phyloP scores from a whole-genome alignment of 2,113 vertebrate species.

The Gracilinanus agilis region DNA sequence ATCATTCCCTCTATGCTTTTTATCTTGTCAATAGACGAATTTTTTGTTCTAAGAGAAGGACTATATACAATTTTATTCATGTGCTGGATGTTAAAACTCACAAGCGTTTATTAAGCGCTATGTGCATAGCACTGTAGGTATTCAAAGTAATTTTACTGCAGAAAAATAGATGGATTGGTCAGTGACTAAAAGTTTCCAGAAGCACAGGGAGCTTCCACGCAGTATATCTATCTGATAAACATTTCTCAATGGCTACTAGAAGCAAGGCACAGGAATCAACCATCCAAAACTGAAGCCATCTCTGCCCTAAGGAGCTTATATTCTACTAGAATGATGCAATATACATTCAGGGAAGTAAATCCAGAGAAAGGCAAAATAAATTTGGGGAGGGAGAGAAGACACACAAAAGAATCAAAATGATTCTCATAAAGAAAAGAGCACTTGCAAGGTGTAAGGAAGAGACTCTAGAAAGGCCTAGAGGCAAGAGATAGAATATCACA shows the following conservation, averaged over 20 bases:
- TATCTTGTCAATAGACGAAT: not conserved
- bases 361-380: not conserved
- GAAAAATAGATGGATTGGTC: not conserved
- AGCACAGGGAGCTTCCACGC: not conserved
- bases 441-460: not conserved
- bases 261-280: not conserved
- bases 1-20: not conserved
- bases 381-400: no score
- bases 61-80: not conserved
- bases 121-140: not conserved
- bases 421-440: not conserved
- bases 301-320: not conserved
- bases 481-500: not conserved
- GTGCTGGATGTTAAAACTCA: not conserved
- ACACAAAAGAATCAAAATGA: not conserved
- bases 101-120: not conserved
- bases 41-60: not conserved
- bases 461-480: not conserved
- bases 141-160: not conserved
- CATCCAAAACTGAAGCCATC: not conserved
- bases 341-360: not conserved
- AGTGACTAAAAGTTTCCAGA: not conserved
- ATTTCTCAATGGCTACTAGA: not conserved
- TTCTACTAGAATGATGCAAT: not conserved
- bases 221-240: not conserved